Conservation (phyloP, 2,113 vertebrate species). For the Campylomormyrus numenius region DNA sequence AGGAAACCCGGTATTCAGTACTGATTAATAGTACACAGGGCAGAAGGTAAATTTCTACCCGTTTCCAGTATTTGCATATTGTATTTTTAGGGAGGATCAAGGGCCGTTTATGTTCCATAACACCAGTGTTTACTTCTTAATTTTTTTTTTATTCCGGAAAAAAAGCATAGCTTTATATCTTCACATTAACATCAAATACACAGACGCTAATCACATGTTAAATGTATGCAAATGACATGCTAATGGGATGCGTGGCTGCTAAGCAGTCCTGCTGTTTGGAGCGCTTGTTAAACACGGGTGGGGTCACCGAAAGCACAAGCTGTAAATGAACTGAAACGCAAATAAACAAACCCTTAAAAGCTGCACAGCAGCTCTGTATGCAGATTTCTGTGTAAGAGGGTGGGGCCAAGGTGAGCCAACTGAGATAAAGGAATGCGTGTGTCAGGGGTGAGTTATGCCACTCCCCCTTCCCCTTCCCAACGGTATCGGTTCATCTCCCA, state of each 20-base stretch:
- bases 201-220: constrained; percentile 76
- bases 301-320: constrained; percentile 64
- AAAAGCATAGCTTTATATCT: constrained; percentile 60
- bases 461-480: not conserved
- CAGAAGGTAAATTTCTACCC: not conserved
- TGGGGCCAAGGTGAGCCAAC: constrained; percentile 24
- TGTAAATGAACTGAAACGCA: constrained; percentile 69
- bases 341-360: constrained; percentile 70
- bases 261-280: constrained; percentile 70
- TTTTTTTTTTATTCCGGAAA: constrained; percentile 38
- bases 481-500: not conserved
- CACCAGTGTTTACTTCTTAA: constrained; percentile 42
- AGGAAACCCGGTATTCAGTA: not conserved
- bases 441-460: not conserved
- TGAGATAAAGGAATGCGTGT: not conserved
- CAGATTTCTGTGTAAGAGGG: constrained; percentile 24
- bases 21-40: not conserved
- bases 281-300: constrained; percentile 69
- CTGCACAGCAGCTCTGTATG: constrained; percentile 55
- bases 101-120: constrained; percentile 38
- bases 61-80: not conserved
- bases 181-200: constrained; percentile 70
- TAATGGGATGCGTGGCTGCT: constrained; percentile 66
- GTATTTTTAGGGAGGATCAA: constrained; percentile 1
- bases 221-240: constrained; percentile 60